Percentiles rank a stretch among this genome's conserved stretches.
phyloP scores from a whole-genome alignment of 2,113 vertebrate genomes.

The Nibea coibor region DNA sequence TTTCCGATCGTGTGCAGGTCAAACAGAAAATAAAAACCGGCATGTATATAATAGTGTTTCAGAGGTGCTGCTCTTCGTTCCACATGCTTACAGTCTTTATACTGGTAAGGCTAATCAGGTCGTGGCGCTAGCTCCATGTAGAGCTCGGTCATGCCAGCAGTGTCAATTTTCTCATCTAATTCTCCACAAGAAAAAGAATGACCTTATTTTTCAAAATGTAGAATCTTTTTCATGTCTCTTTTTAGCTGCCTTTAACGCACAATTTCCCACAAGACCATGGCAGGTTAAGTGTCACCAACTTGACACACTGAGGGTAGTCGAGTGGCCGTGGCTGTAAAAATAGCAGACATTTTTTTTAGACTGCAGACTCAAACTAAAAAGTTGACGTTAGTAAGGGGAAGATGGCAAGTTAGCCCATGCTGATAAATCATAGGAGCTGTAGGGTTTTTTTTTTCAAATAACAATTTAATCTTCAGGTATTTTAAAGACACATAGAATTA shows the following conservation, averaged over 20 bases:
- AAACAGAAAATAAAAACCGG: no score
- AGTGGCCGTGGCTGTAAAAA: background rate
- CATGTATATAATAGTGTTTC: no score
- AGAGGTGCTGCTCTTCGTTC: no score
- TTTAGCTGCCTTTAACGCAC: background rate
- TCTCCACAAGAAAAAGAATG: background rate
- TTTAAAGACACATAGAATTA: constrained; percentile 16
- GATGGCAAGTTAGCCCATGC: background rate
- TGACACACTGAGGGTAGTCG: background rate
- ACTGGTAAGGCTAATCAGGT: background rate
- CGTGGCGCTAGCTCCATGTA: background rate
- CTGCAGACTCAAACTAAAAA: background rate
- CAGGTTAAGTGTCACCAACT: background rate
- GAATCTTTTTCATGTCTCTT: background rate
- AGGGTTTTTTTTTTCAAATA: background rate
- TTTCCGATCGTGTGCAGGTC: no score
- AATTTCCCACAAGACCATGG: background rate
- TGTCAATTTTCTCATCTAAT: background rate
- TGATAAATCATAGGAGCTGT: background rate
- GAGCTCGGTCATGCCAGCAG: background rate
- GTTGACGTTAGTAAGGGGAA: background rate
- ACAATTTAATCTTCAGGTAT: constrained; percentile 3
- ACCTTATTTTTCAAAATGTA: background rate
- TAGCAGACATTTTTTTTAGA: background rate
- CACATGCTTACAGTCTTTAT: background rate